phyloP scores from a whole-genome alignment of 2,888 invertebrate genomes.

The Tiliacea citrago region DNA sequence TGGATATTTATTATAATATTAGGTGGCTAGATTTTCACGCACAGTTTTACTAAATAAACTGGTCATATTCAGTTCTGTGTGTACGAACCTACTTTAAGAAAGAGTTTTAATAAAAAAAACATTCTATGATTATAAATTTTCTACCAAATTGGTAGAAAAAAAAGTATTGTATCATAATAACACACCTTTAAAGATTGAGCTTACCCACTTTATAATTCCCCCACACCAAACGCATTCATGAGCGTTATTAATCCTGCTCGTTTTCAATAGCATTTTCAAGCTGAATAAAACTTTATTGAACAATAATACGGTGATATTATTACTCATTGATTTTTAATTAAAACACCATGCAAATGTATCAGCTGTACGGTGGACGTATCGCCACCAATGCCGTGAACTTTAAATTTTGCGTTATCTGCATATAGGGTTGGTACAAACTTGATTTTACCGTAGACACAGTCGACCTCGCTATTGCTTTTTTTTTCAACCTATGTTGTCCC shows the following conservation, averaged over 20 bases:
- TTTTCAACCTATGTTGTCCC: background rate
- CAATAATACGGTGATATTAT: slow-evolving; percentile 57
- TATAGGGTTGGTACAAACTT: slow-evolving; percentile 26
- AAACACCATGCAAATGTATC: slow-evolving; percentile 68
- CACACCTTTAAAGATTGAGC: background rate
- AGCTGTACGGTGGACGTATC: slow-evolving; percentile 37
- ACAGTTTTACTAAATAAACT: background rate
- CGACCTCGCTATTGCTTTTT: background rate
- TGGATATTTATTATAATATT: background rate
- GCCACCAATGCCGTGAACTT: slow-evolving; percentile 51
- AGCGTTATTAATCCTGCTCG: slow-evolving; percentile 17
- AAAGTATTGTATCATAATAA: background rate
- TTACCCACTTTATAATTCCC: background rate
- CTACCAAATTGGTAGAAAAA: background rate
- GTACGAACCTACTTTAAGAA: background rate
- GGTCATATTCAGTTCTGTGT: background rate
- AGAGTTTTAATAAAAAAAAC: too few relatives aligned
- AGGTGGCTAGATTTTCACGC: too few relatives aligned
- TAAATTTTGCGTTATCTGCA: slow-evolving; percentile 48
- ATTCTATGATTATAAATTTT: background rate
- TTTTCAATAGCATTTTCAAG: slow-evolving; percentile 34
- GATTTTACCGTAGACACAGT: background rate
- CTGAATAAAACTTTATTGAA: slow-evolving; percentile 49
- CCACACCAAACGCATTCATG: slow-evolving; percentile 2
- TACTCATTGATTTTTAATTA: slow-evolving; percentile 70